A percentile compares a stretch with the other conserved stretches of the same genome.
phyloP scores from a whole-genome alignment of 1,140 invertebrate species.

The Drosophila punjabiensis region DNA sequence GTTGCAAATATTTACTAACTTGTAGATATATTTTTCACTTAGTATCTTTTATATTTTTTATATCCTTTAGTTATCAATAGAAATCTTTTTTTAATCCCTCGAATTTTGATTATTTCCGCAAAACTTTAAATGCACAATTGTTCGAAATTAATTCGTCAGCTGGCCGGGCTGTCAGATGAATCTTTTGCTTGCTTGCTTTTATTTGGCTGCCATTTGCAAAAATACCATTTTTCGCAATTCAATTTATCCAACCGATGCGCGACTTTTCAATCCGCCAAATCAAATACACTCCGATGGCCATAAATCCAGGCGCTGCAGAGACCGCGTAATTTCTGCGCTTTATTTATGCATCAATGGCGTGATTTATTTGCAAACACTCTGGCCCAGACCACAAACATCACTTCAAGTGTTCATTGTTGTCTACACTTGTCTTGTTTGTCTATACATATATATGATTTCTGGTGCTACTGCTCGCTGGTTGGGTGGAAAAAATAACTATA shows the following conservation, averaged over 20 bases:
- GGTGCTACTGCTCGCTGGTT: slow-evolving; percentile 7
- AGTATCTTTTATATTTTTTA: too few relatives aligned
- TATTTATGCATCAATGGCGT: slow-evolving; percentile 76
- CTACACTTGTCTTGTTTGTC: slow-evolving; percentile 64
- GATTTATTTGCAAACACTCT: slow-evolving; percentile 71
- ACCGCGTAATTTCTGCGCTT: slow-evolving; percentile 76
- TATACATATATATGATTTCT: slow-evolving; percentile 42
- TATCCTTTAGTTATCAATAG: neutral
- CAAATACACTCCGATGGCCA: slow-evolving; percentile 59
- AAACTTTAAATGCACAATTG: slow-evolving; percentile 2
- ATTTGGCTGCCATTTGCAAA: slow-evolving; percentile 44
- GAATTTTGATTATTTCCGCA: neutral
- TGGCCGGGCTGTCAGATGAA: slow-evolving; percentile 4
- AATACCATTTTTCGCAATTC: slow-evolving; percentile 55
- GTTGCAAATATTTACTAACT: too few relatives aligned
- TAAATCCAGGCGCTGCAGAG: slow-evolving; percentile 64
- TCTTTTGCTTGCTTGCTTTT: slow-evolving; percentile 7
- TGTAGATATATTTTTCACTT: too few relatives aligned
- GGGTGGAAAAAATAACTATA: slow-evolving; percentile 68
- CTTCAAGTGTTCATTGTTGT: slow-evolving; percentile 79
- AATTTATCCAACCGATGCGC: slow-evolving; percentile 49
- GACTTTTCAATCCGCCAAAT: slow-evolving; percentile 69
- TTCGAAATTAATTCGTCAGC: slow-evolving; percentile 27
- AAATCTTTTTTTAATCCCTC: neutral
- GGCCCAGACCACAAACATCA: slow-evolving; percentile 65